Evolutionary conservation across 1,140 invertebrate genomes (phyloP).

Genomic region (Spodoptera litura): DNA sequence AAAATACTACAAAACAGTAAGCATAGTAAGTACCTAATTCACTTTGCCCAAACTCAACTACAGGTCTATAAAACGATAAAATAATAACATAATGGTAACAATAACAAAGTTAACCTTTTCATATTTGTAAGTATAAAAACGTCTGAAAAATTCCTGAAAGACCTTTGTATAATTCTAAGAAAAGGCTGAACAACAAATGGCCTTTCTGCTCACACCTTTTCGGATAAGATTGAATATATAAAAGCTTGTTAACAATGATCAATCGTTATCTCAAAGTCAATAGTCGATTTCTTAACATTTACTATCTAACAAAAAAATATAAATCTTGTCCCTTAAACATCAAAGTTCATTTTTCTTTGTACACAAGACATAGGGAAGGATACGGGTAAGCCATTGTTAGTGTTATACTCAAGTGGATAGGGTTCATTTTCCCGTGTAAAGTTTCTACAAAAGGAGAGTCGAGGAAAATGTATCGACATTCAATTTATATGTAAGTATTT

Average conservation of each 20-base stretch:
- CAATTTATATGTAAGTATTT: slow-evolving; percentile 14
- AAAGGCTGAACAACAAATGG: slow-evolving; percentile 10
- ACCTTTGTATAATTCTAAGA: background rate
- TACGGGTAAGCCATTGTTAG: background rate
- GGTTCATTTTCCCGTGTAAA: background rate
- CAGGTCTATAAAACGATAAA: no score
- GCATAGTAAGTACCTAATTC: no score
- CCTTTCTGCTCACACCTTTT: slow-evolving; percentile 5
- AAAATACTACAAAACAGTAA: no score
- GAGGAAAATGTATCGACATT: slow-evolving; percentile 1
- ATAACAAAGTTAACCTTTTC: no score
- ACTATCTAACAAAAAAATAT: background rate
- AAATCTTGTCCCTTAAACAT: background rate
- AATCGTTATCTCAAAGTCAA: slow-evolving; percentile 11
- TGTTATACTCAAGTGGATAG: background rate
- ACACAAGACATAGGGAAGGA: background rate
- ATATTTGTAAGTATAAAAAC: no score
- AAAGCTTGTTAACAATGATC: slow-evolving; percentile 19
- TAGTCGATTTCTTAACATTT: background rate
- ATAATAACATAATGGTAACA: no score
- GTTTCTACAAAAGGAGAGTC: background rate
- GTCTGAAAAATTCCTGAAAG: no score
- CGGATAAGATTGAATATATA: slow-evolving; percentile 24
- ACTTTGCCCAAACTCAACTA: no score
- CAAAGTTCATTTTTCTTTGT: background rate